Percentiles rank a stretch among this genome's conserved stretches.
Evolutionary conservation across 2,888 invertebrate species (phyloP).

Genomic region (Unio delphinus): DNA sequence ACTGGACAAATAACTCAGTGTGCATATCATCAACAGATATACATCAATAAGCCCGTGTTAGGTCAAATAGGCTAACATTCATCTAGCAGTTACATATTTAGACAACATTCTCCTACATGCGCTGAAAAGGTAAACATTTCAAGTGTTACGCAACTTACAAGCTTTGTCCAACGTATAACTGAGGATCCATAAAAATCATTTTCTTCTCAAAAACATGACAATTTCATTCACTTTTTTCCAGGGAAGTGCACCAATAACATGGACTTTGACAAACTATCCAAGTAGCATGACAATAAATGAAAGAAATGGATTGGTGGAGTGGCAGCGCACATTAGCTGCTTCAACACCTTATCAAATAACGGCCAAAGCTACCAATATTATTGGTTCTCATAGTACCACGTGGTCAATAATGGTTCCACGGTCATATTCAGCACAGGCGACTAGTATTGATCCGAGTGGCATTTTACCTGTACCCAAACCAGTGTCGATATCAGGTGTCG

Average conservation of each 20-base stretch:
- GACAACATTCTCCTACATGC: no score
- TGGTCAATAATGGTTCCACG: constrained; percentile 16
- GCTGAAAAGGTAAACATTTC: no score
- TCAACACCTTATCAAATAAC: constrained; percentile 7
- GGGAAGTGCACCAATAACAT: constrained; percentile 21
- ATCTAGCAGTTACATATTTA: no score
- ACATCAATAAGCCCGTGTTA: no score
- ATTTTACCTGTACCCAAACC: constrained; percentile 12
- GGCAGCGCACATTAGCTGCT: constrained; percentile 16
- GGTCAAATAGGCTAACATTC: no score
- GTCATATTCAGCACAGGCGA: constrained; percentile 18
- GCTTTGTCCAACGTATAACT: no score
- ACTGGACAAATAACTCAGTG: no score
- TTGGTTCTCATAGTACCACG: constrained; percentile 17
- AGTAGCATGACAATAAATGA: constrained; percentile 14
- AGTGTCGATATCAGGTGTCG: constrained; percentile 13
- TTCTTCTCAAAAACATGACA: neutral
- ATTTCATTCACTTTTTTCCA: neutral
- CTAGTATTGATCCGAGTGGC: constrained; percentile 7
- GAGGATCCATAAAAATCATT: no score
- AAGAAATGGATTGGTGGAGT: constrained; percentile 13
- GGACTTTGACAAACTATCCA: constrained; percentile 14
- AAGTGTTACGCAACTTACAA: no score
- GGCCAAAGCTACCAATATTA: constrained; percentile 15
- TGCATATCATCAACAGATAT: no score